phyloP scores from a whole-genome alignment of 2,113 vertebrate species.

The Circaetus cinerascens region DNA sequence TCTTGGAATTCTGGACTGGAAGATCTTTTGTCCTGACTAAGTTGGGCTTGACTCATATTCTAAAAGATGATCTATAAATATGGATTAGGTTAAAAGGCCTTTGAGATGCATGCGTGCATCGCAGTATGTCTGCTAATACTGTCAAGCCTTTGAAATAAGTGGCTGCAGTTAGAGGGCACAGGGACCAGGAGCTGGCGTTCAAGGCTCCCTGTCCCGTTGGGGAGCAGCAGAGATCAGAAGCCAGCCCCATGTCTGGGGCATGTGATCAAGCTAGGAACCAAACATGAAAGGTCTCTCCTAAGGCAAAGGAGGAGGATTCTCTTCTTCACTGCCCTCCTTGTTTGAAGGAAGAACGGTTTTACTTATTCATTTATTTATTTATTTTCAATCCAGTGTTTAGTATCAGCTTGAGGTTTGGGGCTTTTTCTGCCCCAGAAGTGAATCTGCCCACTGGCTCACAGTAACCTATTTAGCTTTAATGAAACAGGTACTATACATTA shows the following conservation, averaged over 20 bases:
- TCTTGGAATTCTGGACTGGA: too few species aligned
- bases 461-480: background rate
- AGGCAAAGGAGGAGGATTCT: background rate
- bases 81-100: constrained; percentile 24
- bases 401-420: background rate
- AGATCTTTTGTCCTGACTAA: too few species aligned
- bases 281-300: background rate
- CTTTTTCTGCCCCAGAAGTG: background rate
- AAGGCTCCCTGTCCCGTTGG: background rate
- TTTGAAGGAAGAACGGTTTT: background rate
- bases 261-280: background rate
- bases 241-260: background rate
- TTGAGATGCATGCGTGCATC: background rate
- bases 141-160: background rate
- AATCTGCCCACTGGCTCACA: background rate
- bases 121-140: background rate
- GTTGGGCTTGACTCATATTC: too few species aligned
- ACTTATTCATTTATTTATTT: background rate
- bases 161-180: background rate
- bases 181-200: background rate
- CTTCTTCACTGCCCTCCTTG: background rate
- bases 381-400: background rate
- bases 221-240: background rate
- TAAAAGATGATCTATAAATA: constrained; percentile 56
- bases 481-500: background rate